These are phyloP conservation scores for Tachycineta bicolor DNA, from an alignment of 2,113 vertebrate species.

Conservation along the genomic window DNA sequence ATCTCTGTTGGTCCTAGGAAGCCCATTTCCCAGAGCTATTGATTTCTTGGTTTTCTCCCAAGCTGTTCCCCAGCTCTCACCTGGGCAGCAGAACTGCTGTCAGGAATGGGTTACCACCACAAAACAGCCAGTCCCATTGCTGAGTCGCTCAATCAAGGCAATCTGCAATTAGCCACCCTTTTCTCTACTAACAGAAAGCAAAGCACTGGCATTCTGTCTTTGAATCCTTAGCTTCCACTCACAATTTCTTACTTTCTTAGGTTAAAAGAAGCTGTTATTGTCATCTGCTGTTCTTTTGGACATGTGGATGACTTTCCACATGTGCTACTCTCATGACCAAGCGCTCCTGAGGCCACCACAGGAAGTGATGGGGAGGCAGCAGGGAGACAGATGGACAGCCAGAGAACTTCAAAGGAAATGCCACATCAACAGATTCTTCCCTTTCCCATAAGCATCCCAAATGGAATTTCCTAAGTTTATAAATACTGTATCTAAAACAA, in stretches of 20 bases:
- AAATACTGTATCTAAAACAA: constrained; percentile 1
- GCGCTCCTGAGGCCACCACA: constrained; percentile 40
- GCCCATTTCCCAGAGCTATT: not conserved
- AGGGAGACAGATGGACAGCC: constrained; percentile 60
- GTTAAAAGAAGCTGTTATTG: not conserved
- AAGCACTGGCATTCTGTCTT: not conserved
- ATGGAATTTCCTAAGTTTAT: constrained; percentile 37
- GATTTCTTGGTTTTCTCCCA: not conserved
- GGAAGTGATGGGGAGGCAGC: constrained; percentile 46
- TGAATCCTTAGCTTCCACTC: not conserved
- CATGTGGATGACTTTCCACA: constrained; percentile 33
- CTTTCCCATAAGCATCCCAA: not conserved
- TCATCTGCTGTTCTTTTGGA: constrained; percentile 10
- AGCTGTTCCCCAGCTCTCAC: not conserved
- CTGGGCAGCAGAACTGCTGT: not conserved
- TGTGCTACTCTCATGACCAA: constrained; percentile 41
- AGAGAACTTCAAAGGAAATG: constrained; percentile 54
- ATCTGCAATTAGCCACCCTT: not conserved
- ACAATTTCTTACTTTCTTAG: not conserved
- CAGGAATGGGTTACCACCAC: not conserved
- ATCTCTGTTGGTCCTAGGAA: not conserved
- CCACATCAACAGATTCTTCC: constrained; percentile 48
- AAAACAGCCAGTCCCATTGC: not conserved
- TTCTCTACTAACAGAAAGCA: not conserved
- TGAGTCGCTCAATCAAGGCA: not conserved